phyloP scores from a whole-genome alignment of 2,797 vertebrate genomes.

The Mus caroli region DNA sequence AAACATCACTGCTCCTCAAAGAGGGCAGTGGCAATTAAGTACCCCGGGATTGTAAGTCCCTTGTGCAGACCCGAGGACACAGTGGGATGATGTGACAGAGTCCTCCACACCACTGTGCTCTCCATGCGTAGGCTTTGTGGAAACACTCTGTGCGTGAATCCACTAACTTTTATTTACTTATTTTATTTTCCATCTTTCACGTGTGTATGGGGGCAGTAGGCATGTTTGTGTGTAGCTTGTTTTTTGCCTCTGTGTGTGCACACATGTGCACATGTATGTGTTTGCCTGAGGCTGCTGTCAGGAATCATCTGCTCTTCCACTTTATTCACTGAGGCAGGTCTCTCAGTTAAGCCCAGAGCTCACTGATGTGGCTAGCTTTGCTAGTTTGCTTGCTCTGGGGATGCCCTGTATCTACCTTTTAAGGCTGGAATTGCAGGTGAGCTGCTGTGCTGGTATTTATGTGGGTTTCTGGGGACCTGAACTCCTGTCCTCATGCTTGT shows the following conservation, averaged over 20 bases:
- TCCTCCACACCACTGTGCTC: not conserved
- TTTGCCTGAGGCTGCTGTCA: not conserved
- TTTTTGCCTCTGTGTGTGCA: not conserved
- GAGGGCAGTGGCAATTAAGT: not conserved
- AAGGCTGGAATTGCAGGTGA: not conserved
- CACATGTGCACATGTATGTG: not conserved
- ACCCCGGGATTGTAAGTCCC: not conserved
- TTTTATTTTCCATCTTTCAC: not conserved
- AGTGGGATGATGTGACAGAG: not conserved
- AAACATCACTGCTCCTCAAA: not conserved
- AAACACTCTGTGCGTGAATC: not conserved
- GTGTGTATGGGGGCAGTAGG: not conserved
- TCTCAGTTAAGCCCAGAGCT: not conserved
- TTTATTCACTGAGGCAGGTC: not conserved
- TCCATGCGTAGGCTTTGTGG: accelerated
- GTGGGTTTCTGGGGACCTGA: not conserved
- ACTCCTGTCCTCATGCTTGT: not conserved
- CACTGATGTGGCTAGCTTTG: not conserved
- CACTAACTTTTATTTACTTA: not conserved
- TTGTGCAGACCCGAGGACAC: not conserved
- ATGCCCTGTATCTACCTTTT: not conserved
- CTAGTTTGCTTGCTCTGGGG: not conserved
- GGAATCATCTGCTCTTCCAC: not conserved
- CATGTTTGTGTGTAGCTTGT: not conserved
- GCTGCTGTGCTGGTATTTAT: not conserved